Percentiles rank a stretch among this genome's conserved stretches.
Conservation (phyloP, 2,113 vertebrate genomes). For the Anolis carolinensis region DNA sequence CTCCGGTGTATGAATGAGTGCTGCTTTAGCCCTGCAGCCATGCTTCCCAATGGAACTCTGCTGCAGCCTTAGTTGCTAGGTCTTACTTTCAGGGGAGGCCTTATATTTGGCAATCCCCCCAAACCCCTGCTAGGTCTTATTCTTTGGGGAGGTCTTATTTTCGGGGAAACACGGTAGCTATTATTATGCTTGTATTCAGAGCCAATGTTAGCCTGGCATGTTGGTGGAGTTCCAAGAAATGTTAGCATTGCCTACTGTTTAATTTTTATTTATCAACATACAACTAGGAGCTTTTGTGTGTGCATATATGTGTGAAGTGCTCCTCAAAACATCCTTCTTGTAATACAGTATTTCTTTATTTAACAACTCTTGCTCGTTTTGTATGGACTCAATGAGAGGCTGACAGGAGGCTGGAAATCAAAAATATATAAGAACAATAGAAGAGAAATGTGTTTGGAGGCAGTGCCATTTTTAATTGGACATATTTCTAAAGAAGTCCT, state of each 20-base stretch:
- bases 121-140: no score
- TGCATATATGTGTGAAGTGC: neutral
- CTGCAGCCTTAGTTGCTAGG: no score
- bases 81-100: no score
- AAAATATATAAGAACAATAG: neutral
- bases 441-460: neutral
- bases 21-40: no score
- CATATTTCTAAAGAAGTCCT: no score
- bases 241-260: slow-evolving; percentile 16
- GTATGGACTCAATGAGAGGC: neutral
- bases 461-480: neutral
- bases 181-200: slow-evolving; percentile 10
- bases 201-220: neutral
- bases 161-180: no score
- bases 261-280: neutral
- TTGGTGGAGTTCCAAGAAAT: neutral
- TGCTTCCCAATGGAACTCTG: no score
- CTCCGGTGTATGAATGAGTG: no score
- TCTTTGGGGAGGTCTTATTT: no score
- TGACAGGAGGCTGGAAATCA: neutral
- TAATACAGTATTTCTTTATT: neutral
- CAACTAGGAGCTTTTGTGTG: neutral
- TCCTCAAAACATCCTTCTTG: neutral
- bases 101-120: no score
- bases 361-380: neutral